Evolutionary conservation across 2,888 invertebrate species (phyloP).

Genomic region (Aphidius colemani): DNA sequence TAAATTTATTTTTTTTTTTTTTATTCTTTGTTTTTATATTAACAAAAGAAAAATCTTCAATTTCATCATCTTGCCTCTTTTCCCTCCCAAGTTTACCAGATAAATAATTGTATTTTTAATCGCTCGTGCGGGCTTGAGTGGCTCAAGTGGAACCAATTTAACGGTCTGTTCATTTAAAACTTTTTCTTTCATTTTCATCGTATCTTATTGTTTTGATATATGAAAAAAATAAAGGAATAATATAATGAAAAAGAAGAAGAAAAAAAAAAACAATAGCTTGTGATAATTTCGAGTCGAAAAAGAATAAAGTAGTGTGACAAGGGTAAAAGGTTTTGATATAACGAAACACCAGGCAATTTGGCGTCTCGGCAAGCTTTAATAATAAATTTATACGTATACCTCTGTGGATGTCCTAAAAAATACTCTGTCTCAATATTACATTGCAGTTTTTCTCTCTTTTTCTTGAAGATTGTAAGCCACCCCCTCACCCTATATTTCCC

Average conservation of each 20-base stretch:
- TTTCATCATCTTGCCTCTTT: too few relatives aligned
- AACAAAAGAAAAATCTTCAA: too few relatives aligned
- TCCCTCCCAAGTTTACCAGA: too few relatives aligned
- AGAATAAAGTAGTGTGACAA: conserved; percentile 1
- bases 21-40: too few relatives aligned
- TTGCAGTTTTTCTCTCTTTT: conserved; percentile 7
- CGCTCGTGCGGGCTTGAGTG: too few relatives aligned
- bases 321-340: conserved; percentile 15
- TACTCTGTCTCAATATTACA: conserved; percentile 30
- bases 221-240: neutral
- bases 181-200: too few relatives aligned
- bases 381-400: conserved; percentile 58
- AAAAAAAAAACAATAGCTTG: conserved; percentile 13
- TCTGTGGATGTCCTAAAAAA: conserved; percentile 32
- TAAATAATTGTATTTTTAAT: too few relatives aligned
- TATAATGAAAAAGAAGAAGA: conserved; percentile 15
- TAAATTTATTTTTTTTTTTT: too few relatives aligned
- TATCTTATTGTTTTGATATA: neutral
- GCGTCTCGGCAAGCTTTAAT: conserved; percentile 55
- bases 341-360: conserved; percentile 36
- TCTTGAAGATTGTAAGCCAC: neutral
- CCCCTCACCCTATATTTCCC: neutral
- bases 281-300: neutral
- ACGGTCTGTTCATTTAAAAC: too few relatives aligned
- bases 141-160: too few relatives aligned